phyloP scores from a whole-genome alignment of 1,140 invertebrate genomes.

The Phenacoccus solenopsis region DNA sequence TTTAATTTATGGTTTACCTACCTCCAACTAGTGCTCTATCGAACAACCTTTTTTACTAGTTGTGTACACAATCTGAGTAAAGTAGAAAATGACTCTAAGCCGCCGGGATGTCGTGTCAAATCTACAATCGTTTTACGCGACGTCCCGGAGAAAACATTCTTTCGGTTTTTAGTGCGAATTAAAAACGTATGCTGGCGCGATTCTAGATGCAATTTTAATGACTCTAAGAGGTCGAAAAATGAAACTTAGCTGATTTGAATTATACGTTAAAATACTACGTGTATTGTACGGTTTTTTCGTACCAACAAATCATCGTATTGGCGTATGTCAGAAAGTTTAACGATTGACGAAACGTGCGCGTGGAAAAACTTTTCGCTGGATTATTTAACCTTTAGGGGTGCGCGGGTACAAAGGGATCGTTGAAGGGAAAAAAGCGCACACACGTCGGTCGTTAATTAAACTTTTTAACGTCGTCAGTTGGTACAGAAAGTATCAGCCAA shows the following conservation, averaged over 20 bases:
- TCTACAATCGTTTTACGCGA: background rate
- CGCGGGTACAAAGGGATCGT: background rate
- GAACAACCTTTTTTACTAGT: background rate
- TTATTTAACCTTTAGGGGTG: background rate
- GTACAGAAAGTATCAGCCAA: too few relatives aligned
- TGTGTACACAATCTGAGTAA: background rate
- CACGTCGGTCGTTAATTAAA: background rate
- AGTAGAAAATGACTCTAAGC: too few relatives aligned
- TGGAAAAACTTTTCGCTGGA: background rate
- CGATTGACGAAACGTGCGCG: background rate
- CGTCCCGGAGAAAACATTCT: background rate
- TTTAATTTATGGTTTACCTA: constrained; percentile 3
- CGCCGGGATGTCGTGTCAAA: background rate
- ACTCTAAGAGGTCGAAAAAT: too few relatives aligned
- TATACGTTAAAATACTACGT: too few relatives aligned
- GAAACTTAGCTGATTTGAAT: too few relatives aligned
- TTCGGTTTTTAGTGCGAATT: background rate
- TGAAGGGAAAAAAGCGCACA: background rate
- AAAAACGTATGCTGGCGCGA: too few relatives aligned
- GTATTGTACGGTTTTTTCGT: too few relatives aligned
- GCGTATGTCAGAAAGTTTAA: background rate
- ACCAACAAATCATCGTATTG: too few relatives aligned
- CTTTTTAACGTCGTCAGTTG: background rate
- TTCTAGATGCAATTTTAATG: too few relatives aligned
- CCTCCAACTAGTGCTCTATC: background rate